Evolutionary conservation across 2,113 vertebrate genomes (phyloP).

Genomic region (Crotalus helleri): DNA sequence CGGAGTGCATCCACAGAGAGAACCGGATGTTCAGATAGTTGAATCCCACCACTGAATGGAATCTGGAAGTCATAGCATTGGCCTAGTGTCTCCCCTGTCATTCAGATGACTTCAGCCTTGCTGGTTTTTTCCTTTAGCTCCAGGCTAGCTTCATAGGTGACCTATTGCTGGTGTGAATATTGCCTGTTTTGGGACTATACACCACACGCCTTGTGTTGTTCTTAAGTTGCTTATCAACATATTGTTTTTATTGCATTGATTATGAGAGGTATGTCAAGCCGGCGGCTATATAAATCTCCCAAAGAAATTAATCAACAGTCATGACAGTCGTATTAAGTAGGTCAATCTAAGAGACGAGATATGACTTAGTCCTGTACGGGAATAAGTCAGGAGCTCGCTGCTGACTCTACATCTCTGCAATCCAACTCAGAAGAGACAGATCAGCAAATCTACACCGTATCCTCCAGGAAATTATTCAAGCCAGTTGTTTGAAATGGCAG

Average conservation of each 20-base stretch:
- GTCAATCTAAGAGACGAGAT: not conserved
- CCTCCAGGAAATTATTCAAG: slow-evolving; percentile 7
- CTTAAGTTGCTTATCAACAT: not conserved
- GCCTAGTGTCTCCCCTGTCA: no score
- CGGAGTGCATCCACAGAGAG: no score
- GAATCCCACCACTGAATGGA: no score
- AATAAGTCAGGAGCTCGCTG: not conserved
- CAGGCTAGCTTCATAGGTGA: not conserved
- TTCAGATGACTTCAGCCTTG: not conserved
- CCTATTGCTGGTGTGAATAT: not conserved
- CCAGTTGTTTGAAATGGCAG: slow-evolving; percentile 3
- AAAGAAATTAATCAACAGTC: not conserved
- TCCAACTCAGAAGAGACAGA: not conserved
- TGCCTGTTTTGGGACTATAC: not conserved
- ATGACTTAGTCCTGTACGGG: not conserved
- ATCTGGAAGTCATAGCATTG: no score
- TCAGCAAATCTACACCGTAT: not conserved
- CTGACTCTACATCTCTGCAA: not conserved
- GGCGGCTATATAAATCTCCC: not conserved
- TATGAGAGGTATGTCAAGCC: not conserved
- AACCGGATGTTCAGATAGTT: no score
- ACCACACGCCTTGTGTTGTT: not conserved
- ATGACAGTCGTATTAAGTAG: not conserved
- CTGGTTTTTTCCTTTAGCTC: not conserved
- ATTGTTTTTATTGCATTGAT: not conserved